Conservation (phyloP, 2,888 invertebrate species). For the Prosopocoilus inquinatus region DNA sequence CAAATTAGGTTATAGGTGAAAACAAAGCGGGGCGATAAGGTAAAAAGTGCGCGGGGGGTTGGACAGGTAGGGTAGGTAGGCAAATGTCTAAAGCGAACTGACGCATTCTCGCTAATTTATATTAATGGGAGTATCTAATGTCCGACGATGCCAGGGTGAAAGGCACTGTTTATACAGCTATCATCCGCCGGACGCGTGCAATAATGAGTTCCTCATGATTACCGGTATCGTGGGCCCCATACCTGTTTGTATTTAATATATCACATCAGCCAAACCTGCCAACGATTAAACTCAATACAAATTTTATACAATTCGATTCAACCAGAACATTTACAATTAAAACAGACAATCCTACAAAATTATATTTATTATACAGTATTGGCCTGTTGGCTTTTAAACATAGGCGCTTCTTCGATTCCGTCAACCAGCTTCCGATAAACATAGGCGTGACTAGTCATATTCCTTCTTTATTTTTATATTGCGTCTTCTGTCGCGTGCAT, state of each 20-base stretch:
- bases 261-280: background rate
- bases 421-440: no score
- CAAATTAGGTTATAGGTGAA: constrained; percentile 37
- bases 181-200: constrained; percentile 42
- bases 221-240: constrained; percentile 26
- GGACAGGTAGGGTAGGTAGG: constrained; percentile 26
- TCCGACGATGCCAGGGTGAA: constrained; percentile 38
- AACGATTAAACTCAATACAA: background rate
- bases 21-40: constrained; percentile 35
- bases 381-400: no score
- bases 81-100: constrained; percentile 34
- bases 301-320: no score
- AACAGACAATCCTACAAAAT: no score
- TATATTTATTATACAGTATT: no score
- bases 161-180: constrained; percentile 43
- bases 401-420: no score
- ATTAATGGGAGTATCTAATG: constrained; percentile 48
- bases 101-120: constrained; percentile 44
- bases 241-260: constrained; percentile 3
- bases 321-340: no score
- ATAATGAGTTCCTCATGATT: constrained; percentile 46
- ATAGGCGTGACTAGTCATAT: no score
- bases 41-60: constrained; percentile 34
- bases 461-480: no score
- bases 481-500: no score